A percentile compares a stretch with the other conserved stretches of the same genome.
Conservation (phyloP, 2,113 vertebrate species). For the Heterotis niloticus region DNA sequence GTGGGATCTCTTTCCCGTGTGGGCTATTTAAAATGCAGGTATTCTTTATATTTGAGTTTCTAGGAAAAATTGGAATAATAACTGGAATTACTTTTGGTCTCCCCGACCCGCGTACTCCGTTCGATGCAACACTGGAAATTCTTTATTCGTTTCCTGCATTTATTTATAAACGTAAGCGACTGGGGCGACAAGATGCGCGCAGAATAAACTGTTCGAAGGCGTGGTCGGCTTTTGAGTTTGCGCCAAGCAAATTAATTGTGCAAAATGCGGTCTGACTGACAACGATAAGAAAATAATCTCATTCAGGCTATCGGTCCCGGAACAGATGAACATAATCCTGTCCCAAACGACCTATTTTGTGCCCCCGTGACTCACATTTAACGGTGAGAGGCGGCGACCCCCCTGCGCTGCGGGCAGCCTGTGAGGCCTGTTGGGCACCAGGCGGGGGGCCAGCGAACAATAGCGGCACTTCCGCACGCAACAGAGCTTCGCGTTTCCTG, state of each 20-base stretch:
- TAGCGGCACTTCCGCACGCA: too few species aligned
- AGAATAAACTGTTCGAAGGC: not conserved
- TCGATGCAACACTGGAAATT: not conserved
- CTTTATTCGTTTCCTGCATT: not conserved
- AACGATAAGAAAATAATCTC: slow-evolving; percentile 1
- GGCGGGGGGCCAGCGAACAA: too few species aligned
- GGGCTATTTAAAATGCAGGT: too few species aligned
- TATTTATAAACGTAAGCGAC: not conserved
- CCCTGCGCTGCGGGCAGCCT: not conserved
- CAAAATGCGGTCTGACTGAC: not conserved
- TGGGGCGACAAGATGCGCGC: not conserved
- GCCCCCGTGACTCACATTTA: not conserved
- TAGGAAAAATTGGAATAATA: too few species aligned
- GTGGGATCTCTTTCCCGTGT: too few species aligned
- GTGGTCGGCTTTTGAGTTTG: not conserved
- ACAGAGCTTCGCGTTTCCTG: too few species aligned
- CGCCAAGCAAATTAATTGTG: slow-evolving; percentile 13
- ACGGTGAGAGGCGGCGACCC: not conserved
- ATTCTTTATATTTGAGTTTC: too few species aligned
- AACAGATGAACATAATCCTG: slow-evolving; percentile 2
- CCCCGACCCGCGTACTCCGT: not conserved
- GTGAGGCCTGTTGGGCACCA: not conserved
- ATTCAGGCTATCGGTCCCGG: not conserved
- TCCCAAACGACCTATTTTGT: not conserved
- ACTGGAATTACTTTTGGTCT: not conserved